Conservation (phyloP, 1,140 invertebrate species). For the Pseudoatta argentina region DNA sequence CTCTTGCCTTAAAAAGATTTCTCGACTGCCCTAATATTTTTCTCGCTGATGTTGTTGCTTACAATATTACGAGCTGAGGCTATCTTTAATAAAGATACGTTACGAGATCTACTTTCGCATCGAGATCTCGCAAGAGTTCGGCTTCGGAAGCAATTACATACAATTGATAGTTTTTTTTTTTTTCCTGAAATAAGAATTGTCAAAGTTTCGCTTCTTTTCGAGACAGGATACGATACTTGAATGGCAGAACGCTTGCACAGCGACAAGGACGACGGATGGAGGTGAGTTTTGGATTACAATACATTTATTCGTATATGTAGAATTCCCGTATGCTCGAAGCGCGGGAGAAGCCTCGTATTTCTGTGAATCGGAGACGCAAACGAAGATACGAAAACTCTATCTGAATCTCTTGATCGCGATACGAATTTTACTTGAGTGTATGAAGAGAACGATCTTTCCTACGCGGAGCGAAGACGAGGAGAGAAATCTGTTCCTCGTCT, state of each 20-base stretch:
- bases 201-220: conserved; percentile 24
- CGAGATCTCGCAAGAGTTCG: neutral
- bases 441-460: conserved; percentile 4
- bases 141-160: conserved; percentile 29
- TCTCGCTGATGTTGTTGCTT: no score
- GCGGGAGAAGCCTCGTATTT: conserved; percentile 40
- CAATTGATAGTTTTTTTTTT: neutral
- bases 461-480: neutral
- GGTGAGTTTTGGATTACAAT: conserved; percentile 35
- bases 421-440: conserved; percentile 30
- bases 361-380: neutral
- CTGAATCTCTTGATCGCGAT: conserved; percentile 43
- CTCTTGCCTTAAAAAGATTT: no score
- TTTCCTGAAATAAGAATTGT: neutral
- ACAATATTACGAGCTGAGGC: neutral
- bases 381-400: conserved; percentile 32
- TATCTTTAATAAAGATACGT: conserved; percentile 2
- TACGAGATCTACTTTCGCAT: neutral
- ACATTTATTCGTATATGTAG: conserved; percentile 37
- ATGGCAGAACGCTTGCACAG: neutral
- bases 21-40: no score
- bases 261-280: conserved; percentile 16
- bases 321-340: conserved; percentile 14
- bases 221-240: neutral
- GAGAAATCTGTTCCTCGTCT: conserved; percentile 21